Evolutionary conservation across 2,888 invertebrate genomes (phyloP).

Genomic region (Cephus pulcher): DNA sequence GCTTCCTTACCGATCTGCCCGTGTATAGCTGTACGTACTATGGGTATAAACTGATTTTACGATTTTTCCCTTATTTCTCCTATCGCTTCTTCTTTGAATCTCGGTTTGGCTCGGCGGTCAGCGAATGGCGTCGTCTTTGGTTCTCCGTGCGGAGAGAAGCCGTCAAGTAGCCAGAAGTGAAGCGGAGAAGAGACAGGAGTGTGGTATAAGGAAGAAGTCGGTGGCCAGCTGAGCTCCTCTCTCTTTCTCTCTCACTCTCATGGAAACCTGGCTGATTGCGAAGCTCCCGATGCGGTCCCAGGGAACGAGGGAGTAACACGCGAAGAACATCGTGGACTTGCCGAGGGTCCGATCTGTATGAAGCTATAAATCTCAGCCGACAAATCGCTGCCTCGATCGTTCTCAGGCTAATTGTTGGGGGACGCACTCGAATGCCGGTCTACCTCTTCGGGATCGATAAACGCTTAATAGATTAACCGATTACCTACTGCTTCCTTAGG

Average conservation of each 20-base stretch:
- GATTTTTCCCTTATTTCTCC: conserved; percentile 45
- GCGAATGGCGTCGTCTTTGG: background rate
- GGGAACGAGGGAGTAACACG: background rate
- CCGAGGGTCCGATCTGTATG: conserved; percentile 43
- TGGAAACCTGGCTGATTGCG: background rate
- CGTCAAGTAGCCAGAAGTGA: background rate
- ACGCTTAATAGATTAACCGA: conserved; percentile 52
- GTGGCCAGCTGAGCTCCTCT: background rate
- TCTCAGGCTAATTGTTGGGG: conserved; percentile 56
- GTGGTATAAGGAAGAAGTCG: conserved; percentile 1
- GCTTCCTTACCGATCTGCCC: background rate
- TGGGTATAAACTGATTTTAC: background rate
- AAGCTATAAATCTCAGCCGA: conserved; percentile 58
- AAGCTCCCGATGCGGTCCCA: background rate
- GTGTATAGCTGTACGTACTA: background rate
- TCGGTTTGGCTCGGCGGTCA: background rate
- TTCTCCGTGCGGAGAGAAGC: background rate
- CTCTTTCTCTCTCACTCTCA: background rate
- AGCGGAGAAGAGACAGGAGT: background rate
- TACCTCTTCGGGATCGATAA: conserved; percentile 33
- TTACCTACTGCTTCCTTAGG: conserved; percentile 32
- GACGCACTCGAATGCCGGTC: conserved; percentile 47
- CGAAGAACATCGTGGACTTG: conserved; percentile 6
- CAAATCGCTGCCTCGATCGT: conserved; percentile 54
- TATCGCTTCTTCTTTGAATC: conserved; percentile 19